These are phyloP conservation scores for Drosophila fungiperda DNA, from an alignment of 2,888 invertebrate species.

Conservation along the genomic window DNA sequence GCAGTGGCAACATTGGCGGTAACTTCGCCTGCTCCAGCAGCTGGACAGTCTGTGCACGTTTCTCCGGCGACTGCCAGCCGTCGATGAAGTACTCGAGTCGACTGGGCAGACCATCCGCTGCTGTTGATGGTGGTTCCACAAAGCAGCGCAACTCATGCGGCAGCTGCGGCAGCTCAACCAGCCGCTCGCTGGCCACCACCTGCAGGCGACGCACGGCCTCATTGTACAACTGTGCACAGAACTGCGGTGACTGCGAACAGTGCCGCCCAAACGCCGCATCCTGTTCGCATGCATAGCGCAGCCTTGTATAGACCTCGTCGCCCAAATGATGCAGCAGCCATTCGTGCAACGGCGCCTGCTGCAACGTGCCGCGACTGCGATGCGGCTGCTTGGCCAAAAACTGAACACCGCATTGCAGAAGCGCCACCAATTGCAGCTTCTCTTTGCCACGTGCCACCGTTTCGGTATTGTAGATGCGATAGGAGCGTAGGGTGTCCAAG, in stretches of 20 bases:
- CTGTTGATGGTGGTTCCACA: slow-evolving; percentile 84
- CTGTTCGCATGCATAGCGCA: slow-evolving; percentile 79
- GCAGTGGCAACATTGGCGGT: slow-evolving; percentile 50
- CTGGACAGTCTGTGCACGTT: slow-evolving; percentile 86
- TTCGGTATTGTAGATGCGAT: slow-evolving; percentile 43
- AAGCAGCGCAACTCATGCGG: slow-evolving; percentile 88
- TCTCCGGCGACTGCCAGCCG: slow-evolving; percentile 86
- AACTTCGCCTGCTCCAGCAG: slow-evolving; percentile 87
- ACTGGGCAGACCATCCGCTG: slow-evolving; percentile 87
- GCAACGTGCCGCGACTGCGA: slow-evolving; percentile 86
- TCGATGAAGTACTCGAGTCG: slow-evolving; percentile 88
- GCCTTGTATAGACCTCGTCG: slow-evolving; percentile 88
- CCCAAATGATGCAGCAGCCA: slow-evolving; percentile 87
- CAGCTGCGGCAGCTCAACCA: slow-evolving; percentile 88
- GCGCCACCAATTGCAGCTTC: slow-evolving; percentile 40
- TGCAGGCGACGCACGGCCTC: slow-evolving; percentile 88
- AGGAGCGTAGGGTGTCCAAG: slow-evolving; percentile 83
- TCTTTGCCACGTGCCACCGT: slow-evolving; percentile 24
- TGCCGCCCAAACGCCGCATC: slow-evolving; percentile 81
- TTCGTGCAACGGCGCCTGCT: slow-evolving; percentile 87
- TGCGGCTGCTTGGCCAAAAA: slow-evolving; percentile 63
- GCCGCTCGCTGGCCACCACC: slow-evolving; percentile 87
- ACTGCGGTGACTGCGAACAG: slow-evolving; percentile 85
- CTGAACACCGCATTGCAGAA: slow-evolving; percentile 82
- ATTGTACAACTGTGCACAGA: slow-evolving; percentile 88